Evolutionary conservation across 2,797 vertebrate genomes (phyloP).

Genomic region (Poecilia wingei): DNA sequence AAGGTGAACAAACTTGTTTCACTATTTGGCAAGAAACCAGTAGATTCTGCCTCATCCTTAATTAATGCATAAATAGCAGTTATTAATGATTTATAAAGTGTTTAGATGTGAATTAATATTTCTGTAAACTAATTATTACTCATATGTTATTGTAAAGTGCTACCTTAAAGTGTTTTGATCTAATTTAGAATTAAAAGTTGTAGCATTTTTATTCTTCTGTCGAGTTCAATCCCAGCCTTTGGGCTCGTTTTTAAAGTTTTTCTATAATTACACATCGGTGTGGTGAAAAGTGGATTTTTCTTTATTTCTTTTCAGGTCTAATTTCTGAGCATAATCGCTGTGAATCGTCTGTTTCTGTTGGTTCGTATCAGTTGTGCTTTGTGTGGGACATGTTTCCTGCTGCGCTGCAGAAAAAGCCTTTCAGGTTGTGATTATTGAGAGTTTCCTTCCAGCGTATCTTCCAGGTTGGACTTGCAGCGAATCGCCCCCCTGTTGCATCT

Average conservation of each 20-base stretch:
- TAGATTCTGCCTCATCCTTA: no score
- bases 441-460: constrained; percentile 1
- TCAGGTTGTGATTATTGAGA: background rate
- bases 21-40: no score
- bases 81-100: no score
- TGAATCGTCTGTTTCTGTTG: constrained; percentile 3
- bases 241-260: background rate
- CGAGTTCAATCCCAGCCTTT: background rate
- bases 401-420: constrained; percentile 5
- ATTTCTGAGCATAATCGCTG: background rate
- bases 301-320: background rate
- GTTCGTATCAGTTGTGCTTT: background rate
- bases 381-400: constrained; percentile 1
- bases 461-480: constrained; percentile 13
- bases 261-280: background rate
- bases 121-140: no score
- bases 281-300: background rate
- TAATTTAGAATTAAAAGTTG: background rate
- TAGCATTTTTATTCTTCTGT: background rate
- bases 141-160: no score
- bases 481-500: constrained; percentile 3
- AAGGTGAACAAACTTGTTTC: no score
- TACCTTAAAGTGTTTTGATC: background rate
- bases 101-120: no score
- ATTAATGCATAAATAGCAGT: no score